A percentile compares a stretch with the other conserved stretches of the same genome.
phyloP scores from a whole-genome alignment of 1,140 invertebrate genomes.

The Drosophila asahinai region DNA sequence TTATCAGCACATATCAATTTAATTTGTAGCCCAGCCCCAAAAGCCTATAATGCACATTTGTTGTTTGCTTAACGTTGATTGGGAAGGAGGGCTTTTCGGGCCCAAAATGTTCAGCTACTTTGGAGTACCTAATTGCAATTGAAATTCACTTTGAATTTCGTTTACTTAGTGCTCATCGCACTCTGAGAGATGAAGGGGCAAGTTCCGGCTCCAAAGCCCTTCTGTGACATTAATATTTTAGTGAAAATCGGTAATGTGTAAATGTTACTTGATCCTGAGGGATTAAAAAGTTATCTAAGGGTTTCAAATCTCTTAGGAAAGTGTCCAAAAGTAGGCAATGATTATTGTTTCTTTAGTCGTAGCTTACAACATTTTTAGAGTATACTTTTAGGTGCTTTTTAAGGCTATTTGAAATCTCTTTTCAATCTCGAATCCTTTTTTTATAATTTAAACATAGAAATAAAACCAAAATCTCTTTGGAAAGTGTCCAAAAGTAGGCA shows the following conservation, averaged over 20 bases:
- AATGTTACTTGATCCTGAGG: not conserved
- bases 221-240: not conserved
- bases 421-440: no score
- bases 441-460: not conserved
- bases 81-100: not conserved
- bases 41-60: conserved; percentile 48
- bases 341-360: not conserved
- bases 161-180: conserved; percentile 9
- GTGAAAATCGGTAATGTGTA: not conserved
- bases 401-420: not conserved
- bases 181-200: not conserved
- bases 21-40: conserved; percentile 42
- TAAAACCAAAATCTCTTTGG: not conserved
- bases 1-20: conserved; percentile 71
- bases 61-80: conserved; percentile 30
- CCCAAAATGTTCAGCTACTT: not conserved
- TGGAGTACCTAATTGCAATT: conserved; percentile 13
- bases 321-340: not conserved
- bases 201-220: not conserved
- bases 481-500: not conserved
- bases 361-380: not conserved
- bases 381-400: not conserved
- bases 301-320: not conserved
- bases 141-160: conserved; percentile 25
- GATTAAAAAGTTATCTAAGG: not conserved